Percentiles rank a stretch among this genome's conserved stretches.
Evolutionary conservation across 2,113 vertebrate species (phyloP).

Genomic region (Spheniscus mendiculus): DNA sequence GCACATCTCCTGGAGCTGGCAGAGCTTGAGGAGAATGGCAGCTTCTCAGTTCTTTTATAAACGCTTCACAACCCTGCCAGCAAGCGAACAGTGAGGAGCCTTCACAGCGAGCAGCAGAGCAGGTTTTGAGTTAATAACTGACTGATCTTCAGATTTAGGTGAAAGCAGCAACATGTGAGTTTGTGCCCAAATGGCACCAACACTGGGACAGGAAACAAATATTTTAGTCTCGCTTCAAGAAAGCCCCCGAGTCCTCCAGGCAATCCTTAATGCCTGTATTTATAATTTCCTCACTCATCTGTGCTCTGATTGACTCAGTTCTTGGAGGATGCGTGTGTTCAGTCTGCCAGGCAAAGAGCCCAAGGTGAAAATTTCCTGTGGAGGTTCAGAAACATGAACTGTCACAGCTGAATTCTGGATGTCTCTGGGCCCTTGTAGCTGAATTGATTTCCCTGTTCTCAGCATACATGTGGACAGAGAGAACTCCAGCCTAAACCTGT

Average conservation of each 20-base stretch:
- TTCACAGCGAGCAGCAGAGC: neutral
- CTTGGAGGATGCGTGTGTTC: neutral
- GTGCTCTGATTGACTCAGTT: neutral
- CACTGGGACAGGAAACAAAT: neutral
- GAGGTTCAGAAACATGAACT: neutral
- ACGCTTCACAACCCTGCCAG: conserved; percentile 14
- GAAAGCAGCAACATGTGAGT: neutral
- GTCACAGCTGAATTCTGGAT: neutral
- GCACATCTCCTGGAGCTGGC: neutral
- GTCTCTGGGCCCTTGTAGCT: neutral
- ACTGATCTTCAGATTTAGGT: conserved; percentile 23
- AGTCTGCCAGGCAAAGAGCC: neutral
- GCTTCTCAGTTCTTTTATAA: neutral
- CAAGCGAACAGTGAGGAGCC: neutral
- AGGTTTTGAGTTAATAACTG: conserved; percentile 15
- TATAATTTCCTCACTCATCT: neutral
- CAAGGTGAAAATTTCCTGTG: neutral
- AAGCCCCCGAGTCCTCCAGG: neutral
- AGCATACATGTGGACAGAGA: neutral
- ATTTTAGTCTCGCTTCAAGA: neutral
- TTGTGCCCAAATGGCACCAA: neutral
- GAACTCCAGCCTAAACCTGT: neutral
- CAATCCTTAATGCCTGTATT: neutral
- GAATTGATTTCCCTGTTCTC: neutral
- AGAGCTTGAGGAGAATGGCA: conserved; percentile 8